phyloP scores from a whole-genome alignment of 2,797 vertebrate species.

The Hydrolagus colliei region DNA sequence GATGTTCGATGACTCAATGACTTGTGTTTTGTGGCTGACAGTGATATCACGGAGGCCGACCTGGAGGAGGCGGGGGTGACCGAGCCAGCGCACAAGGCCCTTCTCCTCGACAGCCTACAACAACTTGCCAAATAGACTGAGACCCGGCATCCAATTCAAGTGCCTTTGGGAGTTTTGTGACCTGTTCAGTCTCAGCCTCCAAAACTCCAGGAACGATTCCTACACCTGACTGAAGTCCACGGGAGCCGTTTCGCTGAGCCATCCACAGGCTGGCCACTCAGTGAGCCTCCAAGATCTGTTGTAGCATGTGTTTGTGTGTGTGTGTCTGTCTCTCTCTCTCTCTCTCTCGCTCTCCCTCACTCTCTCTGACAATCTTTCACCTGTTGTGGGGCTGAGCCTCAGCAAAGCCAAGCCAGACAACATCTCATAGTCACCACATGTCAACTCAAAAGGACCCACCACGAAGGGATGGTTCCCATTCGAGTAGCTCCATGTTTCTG shows the following conservation, averaged over 20 bases:
- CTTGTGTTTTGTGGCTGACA: conserved; percentile 42
- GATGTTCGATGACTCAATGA: too few relatives aligned
- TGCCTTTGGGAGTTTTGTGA: not conserved
- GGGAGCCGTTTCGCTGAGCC: too few relatives aligned
- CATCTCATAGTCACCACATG: too few relatives aligned
- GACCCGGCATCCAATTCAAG: not conserved
- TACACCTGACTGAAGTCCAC: too few relatives aligned
- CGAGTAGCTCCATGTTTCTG: too few relatives aligned
- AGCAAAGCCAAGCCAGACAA: too few relatives aligned
- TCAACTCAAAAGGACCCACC: too few relatives aligned
- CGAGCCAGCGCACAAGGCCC: conserved; percentile 75
- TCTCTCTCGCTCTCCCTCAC: not conserved
- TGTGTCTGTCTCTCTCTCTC: not conserved
- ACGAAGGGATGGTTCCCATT: not conserved
- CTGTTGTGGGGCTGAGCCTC: too few relatives aligned
- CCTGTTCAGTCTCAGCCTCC: not conserved
- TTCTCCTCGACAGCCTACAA: conserved; percentile 78
- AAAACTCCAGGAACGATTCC: not conserved
- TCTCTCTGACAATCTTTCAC: not conserved
- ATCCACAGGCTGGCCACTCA: too few relatives aligned
- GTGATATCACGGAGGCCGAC: conserved; percentile 93
- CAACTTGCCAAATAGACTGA: conserved; percentile 58
- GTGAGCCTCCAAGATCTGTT: too few relatives aligned
- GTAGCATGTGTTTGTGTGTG: too few relatives aligned
- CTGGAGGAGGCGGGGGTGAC: conserved; percentile 85